Evolutionary conservation across 2,888 invertebrate genomes (phyloP).

Genomic region (Polymixis flavicincta): DNA sequence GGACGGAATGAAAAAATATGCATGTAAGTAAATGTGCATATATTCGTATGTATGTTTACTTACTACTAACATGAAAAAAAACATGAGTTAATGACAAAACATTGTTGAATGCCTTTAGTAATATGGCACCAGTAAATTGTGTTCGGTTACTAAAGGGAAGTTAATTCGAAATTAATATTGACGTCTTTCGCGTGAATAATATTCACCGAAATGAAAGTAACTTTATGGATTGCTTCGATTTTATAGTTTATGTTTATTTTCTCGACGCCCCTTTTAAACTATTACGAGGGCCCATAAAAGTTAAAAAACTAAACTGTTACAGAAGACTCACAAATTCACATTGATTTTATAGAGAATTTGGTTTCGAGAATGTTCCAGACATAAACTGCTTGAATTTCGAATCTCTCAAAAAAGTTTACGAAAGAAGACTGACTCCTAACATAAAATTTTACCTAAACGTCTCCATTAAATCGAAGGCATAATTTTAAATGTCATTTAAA

Average conservation of each 20-base stretch:
- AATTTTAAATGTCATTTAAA: conserved; percentile 68
- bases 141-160: not conserved
- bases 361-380: not conserved
- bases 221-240: conserved; percentile 52
- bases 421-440: conserved; percentile 32
- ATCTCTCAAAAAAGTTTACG: conserved; percentile 26
- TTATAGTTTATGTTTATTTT: conserved; percentile 52
- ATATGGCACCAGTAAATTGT: not conserved
- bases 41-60: too few relatives aligned
- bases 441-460: conserved; percentile 62
- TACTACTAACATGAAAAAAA: not conserved
- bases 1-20: too few relatives aligned
- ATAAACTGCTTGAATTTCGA: not conserved
- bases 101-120: not conserved
- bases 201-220: conserved; percentile 50
- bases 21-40: too few relatives aligned
- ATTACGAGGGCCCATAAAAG: conserved; percentile 39
- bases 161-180: conserved; percentile 29
- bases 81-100: not conserved
- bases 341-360: not conserved
- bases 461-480: conserved; percentile 65
- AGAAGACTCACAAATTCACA: conserved; percentile 6
- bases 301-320: conserved; percentile 17
- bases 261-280: conserved; percentile 39
- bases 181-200: conserved; percentile 15